Base-by-base conservation (phyloP, 2,113 vertebrate species). In the Motacilla tschutschensis region DNA sequence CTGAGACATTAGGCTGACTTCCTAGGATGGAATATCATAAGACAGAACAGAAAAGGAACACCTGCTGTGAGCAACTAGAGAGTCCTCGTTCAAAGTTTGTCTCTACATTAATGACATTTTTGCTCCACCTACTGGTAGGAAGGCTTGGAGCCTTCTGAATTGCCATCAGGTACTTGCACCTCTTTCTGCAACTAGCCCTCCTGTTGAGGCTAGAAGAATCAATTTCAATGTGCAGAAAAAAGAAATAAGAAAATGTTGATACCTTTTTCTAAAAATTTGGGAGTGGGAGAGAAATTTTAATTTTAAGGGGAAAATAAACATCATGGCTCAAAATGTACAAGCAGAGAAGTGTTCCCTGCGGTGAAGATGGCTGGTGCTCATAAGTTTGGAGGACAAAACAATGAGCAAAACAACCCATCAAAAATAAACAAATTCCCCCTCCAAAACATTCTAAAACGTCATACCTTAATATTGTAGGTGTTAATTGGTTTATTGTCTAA, bases 71-170 rank as follows among this genome's bases (percentile, higher is more conserved):
- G 33, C 18, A 20, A 40, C 57, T 54, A 5, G 3, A 9, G 24
- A 73, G 26, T 40, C 35, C 14, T 31, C 29, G 14, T 24, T 48
- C 53, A 15, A 63, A 59, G 4, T 79, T 85, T 55, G 19, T 44
- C 12, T 70, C 18, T 44, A 41, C 43, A 89, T 93, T 87, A 92
- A 74, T 53, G 62, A 85, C 85, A 71, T 87, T 89, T 92, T 94
- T 93, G 93, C 93, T 94, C 89, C 93, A 94, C 89, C 94, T 94
- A 80, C 85, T 91, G 91, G 94, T 85, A 72, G 46, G 65, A 92
- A 71, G 41, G 5, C 63, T 87, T 67, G 69, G 22, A 91, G 65
- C 10, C n/a, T 44, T 70, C 12, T 44, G 46, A 57, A 57, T 46
- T 50, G 29, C 21, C 53, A 4, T 33, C 9, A 16, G 22, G 41